Base-by-base conservation (phyloP, 2,113 vertebrate species). In the Zosterops hypoxanthus region DNA sequence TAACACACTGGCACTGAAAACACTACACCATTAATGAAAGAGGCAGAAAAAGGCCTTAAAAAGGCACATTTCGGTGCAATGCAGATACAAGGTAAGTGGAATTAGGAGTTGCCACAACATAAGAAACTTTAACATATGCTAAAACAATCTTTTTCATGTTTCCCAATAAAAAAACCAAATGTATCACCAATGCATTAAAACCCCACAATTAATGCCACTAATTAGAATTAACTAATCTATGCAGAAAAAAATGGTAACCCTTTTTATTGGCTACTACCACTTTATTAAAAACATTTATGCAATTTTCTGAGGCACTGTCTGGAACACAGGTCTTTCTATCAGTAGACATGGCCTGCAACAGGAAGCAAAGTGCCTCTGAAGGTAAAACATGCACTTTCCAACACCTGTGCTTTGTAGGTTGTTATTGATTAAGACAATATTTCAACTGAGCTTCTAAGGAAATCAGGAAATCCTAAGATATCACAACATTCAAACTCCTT, bases 241-340 rank as follows among this genome's bases (percentile, higher is more conserved):
- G 44, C 28, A 34, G 11, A 50, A 24, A 85, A 57, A 59, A 36
- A 14, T 0, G 0, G 3, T 36, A 53, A 76, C 3, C 1, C 2
- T n/a, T 70, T 60, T 49, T 26, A 39, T 13, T 60, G 52, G 66
- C 34, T 70, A 65, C 39, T 16, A 64, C 20, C 12, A 25, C 56
- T 59, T 78, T 8, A 21, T 12, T 75, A 57, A 70, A 94, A 82
- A 64, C 5, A 85, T 34, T 39, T 46, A 33, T 47, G 57, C 56
- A 29, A 42, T 28, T 25, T 59, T 61, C 50, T 24, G 49, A 63
- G 33, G 61, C 15, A 34, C 9, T 11, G 49, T 44, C 15, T 28
- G 16, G 42, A 92, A 76, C 10, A 56, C 0, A 6, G 26, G 13
- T 47, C 29, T 46, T 60, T 18, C 0, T 22, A 72, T 23, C 49